These are phyloP conservation scores for Dinomys branickii DNA, from an alignment of 2,113 vertebrate genomes.

Conservation along the genomic window DNA sequence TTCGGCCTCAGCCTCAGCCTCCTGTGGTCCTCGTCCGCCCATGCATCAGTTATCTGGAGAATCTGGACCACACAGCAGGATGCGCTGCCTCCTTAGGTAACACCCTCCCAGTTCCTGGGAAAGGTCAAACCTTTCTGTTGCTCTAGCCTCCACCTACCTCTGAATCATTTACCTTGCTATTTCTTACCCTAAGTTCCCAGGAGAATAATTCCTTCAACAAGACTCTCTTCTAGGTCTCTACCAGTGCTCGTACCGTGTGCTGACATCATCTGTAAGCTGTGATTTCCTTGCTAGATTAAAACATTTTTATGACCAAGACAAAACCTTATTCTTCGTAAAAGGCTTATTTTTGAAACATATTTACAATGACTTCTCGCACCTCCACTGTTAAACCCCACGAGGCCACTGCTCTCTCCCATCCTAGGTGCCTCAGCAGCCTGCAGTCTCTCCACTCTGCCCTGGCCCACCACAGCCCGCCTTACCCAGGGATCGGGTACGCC, in stretches of 20 bases:
- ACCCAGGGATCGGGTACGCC: background rate
- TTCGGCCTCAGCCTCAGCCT: background rate
- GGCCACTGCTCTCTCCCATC: accelerated
- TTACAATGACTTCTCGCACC: background rate
- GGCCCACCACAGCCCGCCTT: background rate
- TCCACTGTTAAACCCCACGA: background rate
- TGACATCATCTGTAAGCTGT: background rate
- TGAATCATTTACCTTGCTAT: background rate
- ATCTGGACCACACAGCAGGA: background rate
- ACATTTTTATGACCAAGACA: background rate
- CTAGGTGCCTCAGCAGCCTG: background rate
- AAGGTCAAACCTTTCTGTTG: background rate
- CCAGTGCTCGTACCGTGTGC: background rate
- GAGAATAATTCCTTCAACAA: background rate
- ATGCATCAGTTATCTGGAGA: background rate
- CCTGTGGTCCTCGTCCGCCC: background rate
- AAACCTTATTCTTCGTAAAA: background rate
- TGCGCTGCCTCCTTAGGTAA: background rate
- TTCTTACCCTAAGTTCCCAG: background rate
- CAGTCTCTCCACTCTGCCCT: no score
- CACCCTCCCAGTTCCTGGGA: background rate
- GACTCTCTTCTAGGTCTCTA: background rate
- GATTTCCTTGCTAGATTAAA: background rate
- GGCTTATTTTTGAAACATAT: background rate
- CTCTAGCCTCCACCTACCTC: background rate